Base-by-base conservation (phyloP, 1,140 invertebrate genomes). In the Dinothrombium tinctorium region DNA sequence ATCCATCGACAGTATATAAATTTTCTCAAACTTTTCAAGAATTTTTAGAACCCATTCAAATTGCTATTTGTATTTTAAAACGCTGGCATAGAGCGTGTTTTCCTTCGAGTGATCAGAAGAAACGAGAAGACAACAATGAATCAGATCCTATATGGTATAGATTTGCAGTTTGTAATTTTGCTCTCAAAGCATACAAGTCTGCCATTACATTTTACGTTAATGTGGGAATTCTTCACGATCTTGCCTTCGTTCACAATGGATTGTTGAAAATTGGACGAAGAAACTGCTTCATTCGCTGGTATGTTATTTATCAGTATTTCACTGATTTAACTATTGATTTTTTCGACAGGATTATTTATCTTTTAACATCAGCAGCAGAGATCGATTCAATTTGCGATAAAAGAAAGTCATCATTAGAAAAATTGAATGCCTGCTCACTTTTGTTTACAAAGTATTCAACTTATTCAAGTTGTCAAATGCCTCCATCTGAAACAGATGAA, bases 31-130 rank as follows among this genome's bases (percentile, higher is more conserved):
- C 20, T 19, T 29, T 36, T 9, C n/a, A 14, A 11, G 44, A 45
- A 37, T 45, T 45, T 29, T 7, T 42, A 3, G 44, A 45, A 20
- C 44, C 44, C 5, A 20, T 35, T 12, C 33, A 41, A 15, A 41
- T 42, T 5, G 9, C 35, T 22, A 17, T 45, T 7, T 22, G 20
- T 5, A 41, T 45, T 15, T 35, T 44, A 9, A 43, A 37, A 24
- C 2, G 44, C 29, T 45, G 44, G 44, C 22, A 41, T 14, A 9
- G 12, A 19, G 12, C 5, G 26, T 9, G 20, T 15, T 9, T 35
- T 29, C 14, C n/a, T 32, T 9, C 17, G 19, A 4, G 7, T 23
- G n/a, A 22, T 6, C 3, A 2, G 22, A 41, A 33, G 12, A 29
- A 19, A 6, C 2, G 9, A 8, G 3, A 11, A 3, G 37, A n/a